Percentiles rank a stretch among this genome's conserved stretches.
These are phyloP conservation scores for Periophthalmus magnuspinnatus DNA, from an alignment of 2,797 vertebrate species.

Conservation along the genomic window DNA sequence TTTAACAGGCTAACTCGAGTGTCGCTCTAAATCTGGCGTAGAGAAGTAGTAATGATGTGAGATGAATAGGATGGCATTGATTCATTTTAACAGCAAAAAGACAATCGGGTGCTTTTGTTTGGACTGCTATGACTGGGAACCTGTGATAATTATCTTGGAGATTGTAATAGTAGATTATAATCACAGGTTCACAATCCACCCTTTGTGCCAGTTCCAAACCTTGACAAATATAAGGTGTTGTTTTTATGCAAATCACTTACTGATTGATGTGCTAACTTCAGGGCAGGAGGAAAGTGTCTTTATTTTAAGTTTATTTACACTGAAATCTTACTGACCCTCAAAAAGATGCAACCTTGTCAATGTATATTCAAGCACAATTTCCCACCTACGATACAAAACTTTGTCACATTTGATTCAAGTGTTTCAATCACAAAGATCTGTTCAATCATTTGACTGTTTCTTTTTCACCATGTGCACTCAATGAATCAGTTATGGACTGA, in stretches of 20 bases:
- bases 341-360: not conserved
- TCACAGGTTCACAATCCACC: no score
- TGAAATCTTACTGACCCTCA: not conserved
- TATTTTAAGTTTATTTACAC: not conserved
- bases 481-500: not conserved
- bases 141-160: no score
- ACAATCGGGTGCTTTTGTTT: not conserved
- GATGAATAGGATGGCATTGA: not conserved
- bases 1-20: slow-evolving; percentile 35
- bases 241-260: not conserved
- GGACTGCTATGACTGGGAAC: not conserved
- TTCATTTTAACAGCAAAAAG: not conserved
- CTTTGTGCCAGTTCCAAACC: no score
- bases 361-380: not conserved
- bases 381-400: not conserved
- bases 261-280: no score
- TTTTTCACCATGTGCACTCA: not conserved
- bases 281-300: not conserved
- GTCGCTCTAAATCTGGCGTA: not conserved
- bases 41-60: not conserved
- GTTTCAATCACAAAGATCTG: not conserved
- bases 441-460: not conserved
- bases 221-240: not conserved
- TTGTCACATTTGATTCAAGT: not conserved
- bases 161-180: no score